Evolutionary conservation across 2,888 invertebrate species (phyloP), one percentile per base, ranked within the genome.

Genomic region (Ectropis crepuscularia): DNA sequence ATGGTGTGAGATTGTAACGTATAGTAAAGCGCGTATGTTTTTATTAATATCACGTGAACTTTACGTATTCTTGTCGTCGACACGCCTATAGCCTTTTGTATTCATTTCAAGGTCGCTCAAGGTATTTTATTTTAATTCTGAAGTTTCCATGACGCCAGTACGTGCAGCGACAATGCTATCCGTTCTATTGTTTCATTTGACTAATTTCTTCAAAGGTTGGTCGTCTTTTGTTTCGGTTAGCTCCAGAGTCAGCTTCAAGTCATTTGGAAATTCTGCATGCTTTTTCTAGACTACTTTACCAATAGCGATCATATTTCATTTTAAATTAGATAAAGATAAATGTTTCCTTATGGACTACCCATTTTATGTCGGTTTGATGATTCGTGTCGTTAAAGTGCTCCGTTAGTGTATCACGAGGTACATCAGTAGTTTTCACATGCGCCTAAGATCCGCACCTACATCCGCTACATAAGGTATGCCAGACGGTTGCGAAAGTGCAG

Each of bases 401-500:
- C 16, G 16, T 28, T 28, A 28, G 16, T 28, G 16, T 28, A 28
- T 28, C 16, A 28, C 16, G 16, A 28, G 16, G 6, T 50, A 42
- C 57, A 60, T 64, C 55, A 57, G 59, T 49, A 57, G 57, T 60
- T 61, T 61, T 57, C 64, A 53, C 60, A 61, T 61, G 55, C 55
- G 37, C 60, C 60, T 65, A 65, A 61, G 61, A 65, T 61, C 61
- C 60, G 59, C 63, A 37, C 64, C 59, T 57, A 64, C 64, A 70
- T 68, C 70, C 66, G 67, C 57, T 50, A 61, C 62, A 68, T 68
- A 68, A 67, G 68, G 61, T 71, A 69, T 75, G 77, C 79, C 79
- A 86, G 82, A 83, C 76, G 78, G 78, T 87, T 86, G 85, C 84
- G 87, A 89, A 88, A 89, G 85, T 88, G 58, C 79, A 79, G 72